These are phyloP conservation scores for Chironomus riparius DNA, from an alignment of 2,888 invertebrate genomes.

Conservation along the genomic window DNA sequence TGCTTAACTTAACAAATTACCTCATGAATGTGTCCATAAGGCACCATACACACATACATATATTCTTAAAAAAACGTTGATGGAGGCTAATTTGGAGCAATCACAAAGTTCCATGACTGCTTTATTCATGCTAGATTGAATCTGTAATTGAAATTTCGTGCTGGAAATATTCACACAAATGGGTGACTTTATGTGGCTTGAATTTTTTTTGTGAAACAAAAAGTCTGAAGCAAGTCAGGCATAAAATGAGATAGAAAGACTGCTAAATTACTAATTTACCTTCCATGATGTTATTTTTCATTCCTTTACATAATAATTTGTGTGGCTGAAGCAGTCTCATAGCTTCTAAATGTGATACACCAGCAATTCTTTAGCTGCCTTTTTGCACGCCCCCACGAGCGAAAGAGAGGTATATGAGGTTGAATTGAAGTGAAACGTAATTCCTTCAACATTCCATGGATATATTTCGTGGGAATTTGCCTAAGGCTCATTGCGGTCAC, in stretches of 20 bases:
- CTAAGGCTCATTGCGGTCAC: slow-evolving; percentile 11
- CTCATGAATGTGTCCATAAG: slow-evolving; percentile 12
- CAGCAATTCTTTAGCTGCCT: not conserved
- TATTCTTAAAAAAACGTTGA: too few species aligned
- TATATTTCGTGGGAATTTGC: slow-evolving; percentile 25
- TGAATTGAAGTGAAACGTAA: not conserved
- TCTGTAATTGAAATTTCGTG: slow-evolving; percentile 27
- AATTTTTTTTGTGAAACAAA: too few species aligned
- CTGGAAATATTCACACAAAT: not conserved
- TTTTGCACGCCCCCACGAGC: slow-evolving; percentile 26
- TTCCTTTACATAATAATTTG: too few species aligned
- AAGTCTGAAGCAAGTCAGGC: too few species aligned
- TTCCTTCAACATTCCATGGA: slow-evolving; percentile 21
- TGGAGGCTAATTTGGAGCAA: not conserved
- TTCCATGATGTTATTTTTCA: not conserved
- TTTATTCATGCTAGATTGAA: not conserved
- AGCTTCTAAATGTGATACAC: not conserved
- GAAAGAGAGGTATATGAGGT: not conserved
- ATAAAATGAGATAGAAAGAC: too few species aligned
- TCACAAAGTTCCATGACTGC: not conserved
- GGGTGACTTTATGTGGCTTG: not conserved
- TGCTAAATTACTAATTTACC: not conserved
- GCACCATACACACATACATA: not conserved
- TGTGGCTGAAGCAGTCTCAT: too few species aligned
- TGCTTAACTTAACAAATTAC: slow-evolving; percentile 6